Base-by-base conservation (phyloP, 2,888 invertebrate genomes). In the Caenorhabditis doughertyi region DNA sequence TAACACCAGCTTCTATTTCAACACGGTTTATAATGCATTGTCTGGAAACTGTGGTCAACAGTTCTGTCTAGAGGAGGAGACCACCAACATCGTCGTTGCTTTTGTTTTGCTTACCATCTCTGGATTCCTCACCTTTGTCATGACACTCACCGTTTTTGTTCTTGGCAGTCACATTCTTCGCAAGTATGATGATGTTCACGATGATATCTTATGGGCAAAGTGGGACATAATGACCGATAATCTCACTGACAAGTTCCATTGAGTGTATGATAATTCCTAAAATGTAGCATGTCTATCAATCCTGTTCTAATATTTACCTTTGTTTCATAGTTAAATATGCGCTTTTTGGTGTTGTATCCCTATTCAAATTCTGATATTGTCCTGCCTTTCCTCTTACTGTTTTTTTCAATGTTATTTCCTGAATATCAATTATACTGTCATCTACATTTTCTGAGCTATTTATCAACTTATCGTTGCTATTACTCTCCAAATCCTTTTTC, bases 1-100 rank as follows among this genome's bases (percentile, higher is more conserved):
- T 11, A 60, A 60, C 67, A 62, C n/a, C 18, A 21, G 62, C 51
- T 74, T 47, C 42, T 76, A 76, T 42, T 58, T 27, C 51, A 49
- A 49, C 29, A 51, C 67, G 0, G 5, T 76, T 7, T 18, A 51
- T 47, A 39, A 25, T 16, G 42, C 32, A 7, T 29, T 76, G 29
- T 3, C 27, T 3, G 67, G 67, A 60, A n/a, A 25, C 32, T 76
- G 76, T 27, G 51, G 39, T 9, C 18, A 49, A 8, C 16, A 67
- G 0, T 13, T 58, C 23, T 76, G 67, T 27, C 7, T 55, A 21
- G 42, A 60, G 16, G 67, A 68, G 8, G 39, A 58, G 0, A 51
- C 47, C 27, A 21, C 51, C 3, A 76, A 76, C 39, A 51, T 76
- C n/a, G 67, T 53, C n/a, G 58, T 51, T 8, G 49, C 76, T 5